Evolutionary conservation across 2,797 vertebrate species (phyloP).

Genomic region (Eospalax fontanierii): DNA sequence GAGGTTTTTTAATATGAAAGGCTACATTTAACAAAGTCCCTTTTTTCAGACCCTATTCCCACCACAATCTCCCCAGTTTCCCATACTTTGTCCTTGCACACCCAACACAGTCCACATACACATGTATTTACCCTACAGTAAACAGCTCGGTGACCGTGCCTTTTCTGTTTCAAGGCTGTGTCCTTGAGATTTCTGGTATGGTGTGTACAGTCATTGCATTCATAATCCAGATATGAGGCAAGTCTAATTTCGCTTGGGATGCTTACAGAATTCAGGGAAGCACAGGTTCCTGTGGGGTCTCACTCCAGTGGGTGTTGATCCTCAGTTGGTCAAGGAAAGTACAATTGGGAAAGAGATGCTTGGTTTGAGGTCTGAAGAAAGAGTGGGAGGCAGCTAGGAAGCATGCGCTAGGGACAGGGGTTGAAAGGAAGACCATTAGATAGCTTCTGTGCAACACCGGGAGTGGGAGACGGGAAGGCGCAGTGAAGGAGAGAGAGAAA

Average conservation of each 20-base stretch:
- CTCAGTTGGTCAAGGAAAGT: not conserved
- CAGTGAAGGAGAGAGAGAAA: not conserved
- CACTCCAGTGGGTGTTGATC: not conserved
- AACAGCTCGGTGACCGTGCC: not conserved
- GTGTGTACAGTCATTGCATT: not conserved
- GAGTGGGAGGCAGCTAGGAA: not conserved
- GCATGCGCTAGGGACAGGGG: not conserved
- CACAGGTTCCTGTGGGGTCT: not conserved
- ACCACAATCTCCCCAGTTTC: not conserved
- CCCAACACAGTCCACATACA: not conserved
- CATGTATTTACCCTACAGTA: too few relatives aligned
- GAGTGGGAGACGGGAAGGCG: not conserved
- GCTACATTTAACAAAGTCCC: not conserved
- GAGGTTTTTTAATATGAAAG: not conserved
- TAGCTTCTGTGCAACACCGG: not conserved
- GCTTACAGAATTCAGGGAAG: not conserved
- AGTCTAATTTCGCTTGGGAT: not conserved
- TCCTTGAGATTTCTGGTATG: not conserved
- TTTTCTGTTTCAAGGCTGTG: not conserved
- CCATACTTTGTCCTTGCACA: not conserved
- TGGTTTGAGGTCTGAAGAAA: not conserved
- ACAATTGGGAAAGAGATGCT: not conserved
- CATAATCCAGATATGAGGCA: not conserved
- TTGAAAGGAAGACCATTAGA: not conserved
- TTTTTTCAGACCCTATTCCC: not conserved